Conservation (phyloP, 2,888 invertebrate genomes). For the Bombyx huttoni region DNA sequence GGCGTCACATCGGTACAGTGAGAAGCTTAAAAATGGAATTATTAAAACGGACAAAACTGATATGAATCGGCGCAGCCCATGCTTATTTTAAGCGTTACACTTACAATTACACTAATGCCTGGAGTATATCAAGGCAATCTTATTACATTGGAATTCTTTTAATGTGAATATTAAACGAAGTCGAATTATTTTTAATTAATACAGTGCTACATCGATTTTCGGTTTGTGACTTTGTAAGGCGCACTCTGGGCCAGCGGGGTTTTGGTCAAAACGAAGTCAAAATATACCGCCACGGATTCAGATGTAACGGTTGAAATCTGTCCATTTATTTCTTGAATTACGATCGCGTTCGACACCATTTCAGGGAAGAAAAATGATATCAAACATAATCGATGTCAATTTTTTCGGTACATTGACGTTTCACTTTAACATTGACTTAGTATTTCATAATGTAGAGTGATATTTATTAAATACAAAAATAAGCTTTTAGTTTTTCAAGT, state of each 20-base stretch:
- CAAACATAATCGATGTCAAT: constrained; percentile 39
- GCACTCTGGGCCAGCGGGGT: too few relatives aligned
- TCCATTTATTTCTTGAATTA: constrained; percentile 51
- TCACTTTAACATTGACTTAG: constrained; percentile 36
- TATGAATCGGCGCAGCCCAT: constrained; percentile 69
- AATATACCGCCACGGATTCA: too few relatives aligned
- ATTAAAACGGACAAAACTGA: constrained; percentile 71
- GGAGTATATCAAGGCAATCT: constrained; percentile 38
- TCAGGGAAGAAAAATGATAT: constrained; percentile 63
- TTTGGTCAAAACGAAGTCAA: too few relatives aligned
- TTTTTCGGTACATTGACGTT: constrained; percentile 19
- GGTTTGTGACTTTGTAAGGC: constrained; percentile 17
- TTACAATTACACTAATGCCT: constrained; percentile 58
- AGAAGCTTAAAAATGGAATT: constrained; percentile 68
- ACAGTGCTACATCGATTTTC: constrained; percentile 30
- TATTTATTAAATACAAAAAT: constrained; percentile 69
- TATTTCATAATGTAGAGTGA: constrained; percentile 62
- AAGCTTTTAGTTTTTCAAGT: constrained; percentile 68
- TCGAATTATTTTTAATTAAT: constrained; percentile 20
- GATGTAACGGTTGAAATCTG: too few relatives aligned
- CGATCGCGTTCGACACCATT: constrained; percentile 50
- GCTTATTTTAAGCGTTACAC: constrained; percentile 61
- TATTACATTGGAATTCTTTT: constrained; percentile 29
- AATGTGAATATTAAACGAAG: constrained; percentile 23
- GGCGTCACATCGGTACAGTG: constrained; percentile 50